These are phyloP conservation scores for Sparus aurata DNA, from an alignment of 2,797 vertebrate species.

Conservation along the genomic window DNA sequence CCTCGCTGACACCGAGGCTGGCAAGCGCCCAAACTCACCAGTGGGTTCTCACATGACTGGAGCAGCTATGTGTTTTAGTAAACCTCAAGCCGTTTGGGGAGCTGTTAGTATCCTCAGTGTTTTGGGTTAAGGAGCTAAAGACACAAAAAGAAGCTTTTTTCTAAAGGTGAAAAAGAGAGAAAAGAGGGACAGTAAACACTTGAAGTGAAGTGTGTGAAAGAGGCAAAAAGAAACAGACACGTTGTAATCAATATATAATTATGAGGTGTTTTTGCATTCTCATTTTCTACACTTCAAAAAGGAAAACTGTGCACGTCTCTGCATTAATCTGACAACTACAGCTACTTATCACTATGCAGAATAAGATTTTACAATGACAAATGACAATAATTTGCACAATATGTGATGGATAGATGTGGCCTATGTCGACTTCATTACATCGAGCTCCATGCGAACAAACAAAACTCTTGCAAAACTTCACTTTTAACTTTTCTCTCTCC, in stretches of 20 bases:
- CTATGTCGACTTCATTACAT: neutral
- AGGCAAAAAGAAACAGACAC: neutral
- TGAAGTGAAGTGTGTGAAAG: neutral
- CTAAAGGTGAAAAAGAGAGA: neutral
- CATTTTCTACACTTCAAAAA: neutral
- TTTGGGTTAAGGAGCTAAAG: neutral
- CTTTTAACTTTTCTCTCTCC: neutral
- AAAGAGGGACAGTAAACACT: neutral
- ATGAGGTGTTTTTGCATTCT: neutral
- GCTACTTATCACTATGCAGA: neutral
- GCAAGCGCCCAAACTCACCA: constrained; percentile 41
- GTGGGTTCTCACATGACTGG: constrained; percentile 53
- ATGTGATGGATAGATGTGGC: too few species aligned
- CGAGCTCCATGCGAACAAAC: neutral
- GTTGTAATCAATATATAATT: neutral
- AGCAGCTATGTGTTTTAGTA: constrained; percentile 47
- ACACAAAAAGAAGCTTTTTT: neutral
- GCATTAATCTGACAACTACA: neutral
- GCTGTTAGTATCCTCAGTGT: neutral
- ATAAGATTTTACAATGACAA: neutral
- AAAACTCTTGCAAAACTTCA: too few species aligned
- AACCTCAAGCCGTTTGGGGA: constrained; percentile 14
- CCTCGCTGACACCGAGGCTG: constrained; percentile 52
- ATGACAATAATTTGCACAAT: neutral
- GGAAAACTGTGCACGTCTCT: too few species aligned